Base-by-base conservation (phyloP, 2,113 vertebrate species). In the Callopanchax toddi region DNA sequence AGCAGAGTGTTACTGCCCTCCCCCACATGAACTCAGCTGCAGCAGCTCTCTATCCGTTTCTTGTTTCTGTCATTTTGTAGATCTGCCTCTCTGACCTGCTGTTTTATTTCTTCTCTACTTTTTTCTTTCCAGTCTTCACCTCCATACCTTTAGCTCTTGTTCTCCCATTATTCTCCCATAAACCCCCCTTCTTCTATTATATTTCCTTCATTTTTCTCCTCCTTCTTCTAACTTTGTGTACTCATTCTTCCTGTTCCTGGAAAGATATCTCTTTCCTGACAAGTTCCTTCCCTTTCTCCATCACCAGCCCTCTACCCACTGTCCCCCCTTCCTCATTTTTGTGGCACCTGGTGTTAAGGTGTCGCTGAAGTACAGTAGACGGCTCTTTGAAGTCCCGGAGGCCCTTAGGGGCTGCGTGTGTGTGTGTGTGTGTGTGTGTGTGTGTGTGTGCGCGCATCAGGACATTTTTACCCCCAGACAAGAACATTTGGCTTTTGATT, bases 311-410 rank as follows among this genome's bases (percentile, higher is more conserved):
- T 43, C 66, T 60, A 8, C 10, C 67, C 55, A 21, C 43, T 26
- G 36, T 71, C 39, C 43, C 56, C 55, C 59, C 56, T 50, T 52
- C 75, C 70, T 62, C 62, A 58, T 67, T 43, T 68, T 67, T 49
- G 32, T 46, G 50, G 67, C 84, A 82, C 78, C 82, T 85, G 78
- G 78, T 75, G 71, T 69, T 73, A 82, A 91, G 90, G 89, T 91
- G 89, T 87, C 17, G 32, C 81, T 73, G 81, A 81, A 73, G 73
- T 87, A 83, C 81, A 79, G 83, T 82, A 73, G 74, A 74, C 60
- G 46, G 34, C 78, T 85, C 81, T 91, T 92, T 92, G 89, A 91
- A 87, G 82, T 91, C 79, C 70, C 52, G 9, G 54, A 71, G 75
- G 74, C 61, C 73, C 63, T 69, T 5, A 1, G 64, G 65, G 64